phyloP scores from a whole-genome alignment of 2,888 invertebrate genomes.

The Fissipunctia ypsillon region DNA sequence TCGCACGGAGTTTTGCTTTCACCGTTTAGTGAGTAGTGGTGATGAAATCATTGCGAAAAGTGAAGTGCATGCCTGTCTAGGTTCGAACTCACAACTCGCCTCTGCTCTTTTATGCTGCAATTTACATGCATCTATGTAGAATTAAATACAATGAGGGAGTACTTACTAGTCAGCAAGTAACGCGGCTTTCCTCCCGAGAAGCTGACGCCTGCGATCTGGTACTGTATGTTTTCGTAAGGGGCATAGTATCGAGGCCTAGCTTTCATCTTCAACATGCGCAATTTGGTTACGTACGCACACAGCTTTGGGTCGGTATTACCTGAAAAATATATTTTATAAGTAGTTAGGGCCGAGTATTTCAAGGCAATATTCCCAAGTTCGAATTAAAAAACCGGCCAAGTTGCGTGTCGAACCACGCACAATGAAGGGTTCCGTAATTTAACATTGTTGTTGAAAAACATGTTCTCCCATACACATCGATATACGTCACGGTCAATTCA shows the following conservation, averaged over 20 bases:
- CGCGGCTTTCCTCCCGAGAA: constrained; percentile 77
- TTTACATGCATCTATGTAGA: neutral
- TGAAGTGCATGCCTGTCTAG: neutral
- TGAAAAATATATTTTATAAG: constrained; percentile 51
- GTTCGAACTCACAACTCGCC: neutral
- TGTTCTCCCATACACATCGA: no score
- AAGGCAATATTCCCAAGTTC: neutral
- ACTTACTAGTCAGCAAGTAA: constrained; percentile 78
- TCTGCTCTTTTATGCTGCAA: neutral
- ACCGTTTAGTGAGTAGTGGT: neutral
- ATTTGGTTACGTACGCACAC: constrained; percentile 77
- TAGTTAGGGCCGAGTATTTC: neutral
- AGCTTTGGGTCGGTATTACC: constrained; percentile 81
- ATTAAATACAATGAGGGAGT: neutral
- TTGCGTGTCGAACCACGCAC: neutral
- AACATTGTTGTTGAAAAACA: no score
- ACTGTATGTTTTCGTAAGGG: constrained; percentile 79
- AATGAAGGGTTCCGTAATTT: no score
- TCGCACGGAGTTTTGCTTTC: no score
- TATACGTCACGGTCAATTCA: no score
- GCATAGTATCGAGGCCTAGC: constrained; percentile 75
- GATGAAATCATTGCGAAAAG: neutral
- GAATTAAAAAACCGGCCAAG: neutral
- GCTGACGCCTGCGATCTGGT: constrained; percentile 74
- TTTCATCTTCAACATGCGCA: constrained; percentile 80